Percentiles rank a stretch among this genome's conserved stretches.
Conservation (phyloP, 2,888 invertebrate genomes). For the Drosophila niveifrons region DNA sequence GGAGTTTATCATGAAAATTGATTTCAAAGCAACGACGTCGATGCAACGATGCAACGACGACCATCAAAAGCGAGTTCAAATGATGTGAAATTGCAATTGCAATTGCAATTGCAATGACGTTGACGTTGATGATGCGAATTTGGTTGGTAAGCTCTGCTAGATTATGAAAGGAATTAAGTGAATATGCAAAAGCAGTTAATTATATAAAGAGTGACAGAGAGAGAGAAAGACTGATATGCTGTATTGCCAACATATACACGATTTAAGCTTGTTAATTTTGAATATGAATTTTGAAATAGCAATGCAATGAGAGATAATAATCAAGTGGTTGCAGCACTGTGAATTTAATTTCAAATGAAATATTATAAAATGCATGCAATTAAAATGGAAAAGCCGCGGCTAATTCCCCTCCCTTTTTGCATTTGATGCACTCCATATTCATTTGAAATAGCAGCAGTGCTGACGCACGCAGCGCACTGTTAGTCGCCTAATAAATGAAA, state of each 20-base stretch:
- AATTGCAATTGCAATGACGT: no score
- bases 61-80: not conserved
- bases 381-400: not conserved
- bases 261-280: constrained; percentile 3
- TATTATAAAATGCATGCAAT: constrained; percentile 2
- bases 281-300: constrained; percentile 8
- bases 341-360: constrained; percentile 31
- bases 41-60: not conserved
- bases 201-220: no score
- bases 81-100: not conserved
- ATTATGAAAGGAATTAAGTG: not conserved
- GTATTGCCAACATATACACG: not conserved
- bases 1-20: not conserved
- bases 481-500: not conserved
- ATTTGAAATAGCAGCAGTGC: not conserved
- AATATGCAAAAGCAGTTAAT: no score
- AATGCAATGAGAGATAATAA: not conserved
- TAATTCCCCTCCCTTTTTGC: not conserved
- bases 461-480: no score
- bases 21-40: not conserved
- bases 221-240: no score
- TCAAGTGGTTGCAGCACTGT: not conserved
- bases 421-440: not conserved
- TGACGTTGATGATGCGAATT: not conserved
- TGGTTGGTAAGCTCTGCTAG: not conserved